Base-by-base conservation (phyloP, 2,797 vertebrate species). In the Caiman crocodilus region DNA sequence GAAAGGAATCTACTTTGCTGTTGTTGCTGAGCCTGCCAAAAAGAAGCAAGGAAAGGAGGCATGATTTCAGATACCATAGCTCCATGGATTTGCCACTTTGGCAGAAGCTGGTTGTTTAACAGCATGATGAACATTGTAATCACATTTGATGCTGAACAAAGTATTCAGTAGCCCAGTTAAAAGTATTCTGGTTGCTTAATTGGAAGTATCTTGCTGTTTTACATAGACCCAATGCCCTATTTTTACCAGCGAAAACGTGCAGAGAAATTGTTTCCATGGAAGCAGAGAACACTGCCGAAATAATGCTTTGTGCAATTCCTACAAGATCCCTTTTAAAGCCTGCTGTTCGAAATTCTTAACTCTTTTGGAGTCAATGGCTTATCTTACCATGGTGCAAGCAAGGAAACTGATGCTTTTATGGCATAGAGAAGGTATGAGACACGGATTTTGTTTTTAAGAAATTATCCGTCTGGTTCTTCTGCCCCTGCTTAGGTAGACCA, bases 261-360 rank as follows among this genome's bases (percentile, higher is more conserved):
- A 1, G 79, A 96, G 92, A 93, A 97, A 96, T 94, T 97, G 96
- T 97, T 97, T 96, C 96, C 95, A 96, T 96, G 95, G 96, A 96
- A 97, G 96, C 95, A 88, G 89, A 91, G 90, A 95, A 94, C 85
- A 84, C 89, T 80, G 79, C 89, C 94, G 94, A 96, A 96, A 85
- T 91, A 94, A 96, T 28, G 55, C 81, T 25, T 61, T 93, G 60
- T 7, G 6, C 25, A 12, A 90, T 87, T 97, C 84, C 92, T 94
- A n/a, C 77, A 93, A 92, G 92, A 90, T 88, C 94, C 76, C 60
- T 93, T 88, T 81, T 86, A 69, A 57, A 90, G 87, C 81, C 76
- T 88, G 84, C 93, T 94, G 75, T 90, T 92, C 58, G 76, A 86
- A 93, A 85, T 89, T 85, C 84, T 95, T 96, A 96, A 95, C 93